Base-by-base conservation (phyloP, 2,888 invertebrate species). In the Hydraecia micacea region DNA sequence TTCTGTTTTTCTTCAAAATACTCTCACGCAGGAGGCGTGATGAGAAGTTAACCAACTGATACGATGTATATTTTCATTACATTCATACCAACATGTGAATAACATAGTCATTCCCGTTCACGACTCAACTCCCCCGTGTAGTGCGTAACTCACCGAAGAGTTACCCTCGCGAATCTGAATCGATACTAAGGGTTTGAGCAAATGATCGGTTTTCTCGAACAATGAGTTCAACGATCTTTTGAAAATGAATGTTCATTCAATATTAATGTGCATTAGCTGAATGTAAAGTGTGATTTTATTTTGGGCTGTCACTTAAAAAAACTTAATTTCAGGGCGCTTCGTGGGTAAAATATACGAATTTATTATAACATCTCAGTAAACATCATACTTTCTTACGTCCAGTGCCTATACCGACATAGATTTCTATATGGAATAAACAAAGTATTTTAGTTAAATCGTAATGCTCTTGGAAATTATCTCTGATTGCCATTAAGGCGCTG, bases 131-230 rank as follows among this genome's bases (percentile, higher is more conserved):
- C 84, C 85, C 78, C 66, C 72, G 85, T 76, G 74, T 77, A 85
- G 86, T 85, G 73, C 73, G 84, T 86, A 86, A 86, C 85, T 83
- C 83, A 85, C 66, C 83, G 85, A 86, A 85, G 85, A 80, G 86
- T 72, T 76, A 58, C 15, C 85, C 80, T 74, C 71, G 75, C 72
- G 76, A 83, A 76, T 85, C 80, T 72, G 72, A 86, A 85, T 85
- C 85, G 80, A 85, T 85, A 84, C 71, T 79, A 86, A 83, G 72
- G 86, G 76, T 83, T 86, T 85, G 81, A 84, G 81, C 76, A 84
- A 83, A 85, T 85, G 83, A 85, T 85, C 85, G 85, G 80, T 85
- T 85, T 80, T 74, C 66, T 58, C 62, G 55, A 84, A 85, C 86
- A 85, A 83, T 80, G 71, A 66, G 80, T 74, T 46, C 49, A 76